Percentiles rank a stretch among this genome's conserved stretches.
These are phyloP conservation scores for Rugalucina vietnamica DNA, from an alignment of 2,888 invertebrate species.

Conservation along the genomic window DNA sequence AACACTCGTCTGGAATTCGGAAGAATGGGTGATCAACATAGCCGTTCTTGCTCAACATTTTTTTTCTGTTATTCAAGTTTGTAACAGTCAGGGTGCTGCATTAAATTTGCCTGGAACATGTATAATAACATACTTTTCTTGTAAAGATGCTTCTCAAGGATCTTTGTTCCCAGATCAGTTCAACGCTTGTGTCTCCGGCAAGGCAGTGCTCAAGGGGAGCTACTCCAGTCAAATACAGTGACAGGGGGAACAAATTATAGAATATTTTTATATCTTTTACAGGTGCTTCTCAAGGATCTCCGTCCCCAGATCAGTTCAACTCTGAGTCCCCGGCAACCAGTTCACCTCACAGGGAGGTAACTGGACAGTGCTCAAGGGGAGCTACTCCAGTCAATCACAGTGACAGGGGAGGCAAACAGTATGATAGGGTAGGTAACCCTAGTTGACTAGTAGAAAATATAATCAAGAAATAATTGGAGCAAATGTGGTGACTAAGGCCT, in stretches of 20 bases:
- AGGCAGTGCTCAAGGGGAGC: slow-evolving; percentile 72
- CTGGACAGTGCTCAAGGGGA: slow-evolving; percentile 70
- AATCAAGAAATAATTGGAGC: too few species aligned
- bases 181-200: slow-evolving; percentile 49
- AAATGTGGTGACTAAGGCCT: too few species aligned
- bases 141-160: slow-evolving; percentile 54
- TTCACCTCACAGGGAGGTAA: slow-evolving; percentile 43
- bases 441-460: too few species aligned
- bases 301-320: slow-evolving; percentile 61
- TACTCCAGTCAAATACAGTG: slow-evolving; percentile 68
- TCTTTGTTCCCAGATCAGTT: slow-evolving; percentile 63
- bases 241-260: slow-evolving; percentile 24
- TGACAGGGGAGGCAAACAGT: slow-evolving; percentile 27
- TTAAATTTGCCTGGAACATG: too few species aligned
- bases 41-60: too few species aligned
- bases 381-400: slow-evolving; percentile 69
- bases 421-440: slow-evolving; percentile 53
- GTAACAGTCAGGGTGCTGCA: too few species aligned
- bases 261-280: slow-evolving; percentile 16
- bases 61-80: too few species aligned
- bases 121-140: too few species aligned
- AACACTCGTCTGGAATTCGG: too few species aligned
- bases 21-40: too few species aligned
- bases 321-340: slow-evolving; percentile 52
- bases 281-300: slow-evolving; percentile 60